These are phyloP conservation scores for Psittacula echo DNA, from an alignment of 2,797 vertebrate species.

Conservation along the genomic window DNA sequence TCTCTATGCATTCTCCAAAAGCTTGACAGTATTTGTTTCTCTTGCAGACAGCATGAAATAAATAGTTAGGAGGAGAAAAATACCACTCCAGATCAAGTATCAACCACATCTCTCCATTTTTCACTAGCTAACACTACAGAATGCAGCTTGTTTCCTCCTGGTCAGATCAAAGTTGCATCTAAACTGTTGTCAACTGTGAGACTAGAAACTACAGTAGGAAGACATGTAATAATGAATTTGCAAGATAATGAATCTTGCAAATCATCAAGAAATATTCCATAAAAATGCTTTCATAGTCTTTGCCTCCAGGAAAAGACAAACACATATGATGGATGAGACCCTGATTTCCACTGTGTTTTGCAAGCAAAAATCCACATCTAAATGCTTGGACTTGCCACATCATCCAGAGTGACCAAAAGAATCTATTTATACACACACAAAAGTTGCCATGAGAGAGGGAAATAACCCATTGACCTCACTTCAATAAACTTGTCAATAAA, in stretches of 20 bases:
- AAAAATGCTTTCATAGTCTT: background rate
- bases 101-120: background rate
- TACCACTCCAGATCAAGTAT: background rate
- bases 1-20: background rate
- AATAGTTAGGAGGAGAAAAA: background rate
- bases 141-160: background rate
- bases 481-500: conserved; percentile 11
- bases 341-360: background rate
- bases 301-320: background rate
- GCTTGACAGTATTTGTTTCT: background rate
- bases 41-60: background rate
- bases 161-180: background rate
- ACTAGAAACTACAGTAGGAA: background rate
- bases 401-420: background rate
- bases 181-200: background rate
- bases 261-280: background rate
- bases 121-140: background rate
- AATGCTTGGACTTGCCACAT: background rate
- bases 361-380: background rate
- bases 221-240: background rate
- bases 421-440: background rate
- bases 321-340: background rate
- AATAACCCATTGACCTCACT: background rate
- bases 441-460: background rate
- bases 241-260: background rate